These are phyloP conservation scores for Zapus hudsonius DNA, from an alignment of 2,113 vertebrate species.

Conservation along the genomic window DNA sequence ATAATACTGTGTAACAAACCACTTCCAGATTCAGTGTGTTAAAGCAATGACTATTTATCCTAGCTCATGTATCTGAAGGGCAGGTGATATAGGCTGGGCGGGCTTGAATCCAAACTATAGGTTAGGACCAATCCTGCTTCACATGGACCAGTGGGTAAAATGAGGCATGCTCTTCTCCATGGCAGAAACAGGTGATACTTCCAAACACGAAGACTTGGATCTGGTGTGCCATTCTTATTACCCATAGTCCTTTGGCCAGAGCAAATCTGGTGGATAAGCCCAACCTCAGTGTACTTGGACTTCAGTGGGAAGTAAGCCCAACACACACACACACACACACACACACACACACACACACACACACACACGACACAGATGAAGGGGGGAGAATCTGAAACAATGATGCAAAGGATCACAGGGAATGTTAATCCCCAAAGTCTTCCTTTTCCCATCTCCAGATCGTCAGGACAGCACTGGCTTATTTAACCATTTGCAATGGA, in stretches of 20 bases:
- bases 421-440: background rate
- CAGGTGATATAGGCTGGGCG: background rate
- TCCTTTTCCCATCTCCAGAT: background rate
- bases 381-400: background rate
- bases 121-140: background rate
- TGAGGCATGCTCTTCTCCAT: background rate
- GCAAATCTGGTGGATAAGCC: background rate
- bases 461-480: background rate
- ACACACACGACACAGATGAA: background rate
- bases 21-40: background rate
- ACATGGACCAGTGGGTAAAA: background rate
- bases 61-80: background rate
- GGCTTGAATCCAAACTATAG: background rate
- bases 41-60: background rate
- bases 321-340: background rate
- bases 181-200: background rate
- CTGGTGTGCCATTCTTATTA: background rate
- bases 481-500: background rate
- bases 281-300: background rate
- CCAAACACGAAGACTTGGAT: background rate
- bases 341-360: too few species aligned
- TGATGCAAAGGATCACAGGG: accelerated
- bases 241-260: background rate
- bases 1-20: background rate
- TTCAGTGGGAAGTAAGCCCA: background rate